Base-by-base conservation (phyloP, 2,888 invertebrate genomes). In the Apotomis turbidana region DNA sequence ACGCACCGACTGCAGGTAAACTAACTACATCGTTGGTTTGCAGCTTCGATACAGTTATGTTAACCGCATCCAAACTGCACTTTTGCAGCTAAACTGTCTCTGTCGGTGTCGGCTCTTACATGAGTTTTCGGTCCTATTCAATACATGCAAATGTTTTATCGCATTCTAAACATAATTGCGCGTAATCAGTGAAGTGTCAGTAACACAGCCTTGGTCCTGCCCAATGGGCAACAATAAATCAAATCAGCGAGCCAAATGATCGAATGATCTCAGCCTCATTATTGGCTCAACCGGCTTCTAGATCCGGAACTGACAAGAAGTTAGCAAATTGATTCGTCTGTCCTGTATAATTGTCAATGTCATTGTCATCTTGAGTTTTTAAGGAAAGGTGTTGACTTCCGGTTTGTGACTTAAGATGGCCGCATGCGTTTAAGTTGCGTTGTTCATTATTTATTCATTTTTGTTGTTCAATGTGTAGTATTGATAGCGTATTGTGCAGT, bases 161-260 rank as follows among this genome's bases (percentile, higher is more conserved):
- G 38, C 38, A 9, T 49, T 55, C 10, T 38, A 13, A 57, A 12
- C 10, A 38, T 13, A 44, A 41, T 44, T 3, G 44, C 9, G 44
- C 66, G 27, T 57, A 71, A 61, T 67, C 66, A 67, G 12, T 62
- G 61, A 52, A 27, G 66, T 68, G 67, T 49, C 67, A 67, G 55
- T 68, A 67, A 71, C 51, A 46, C 44, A 51, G 67, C 67, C 61
- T 68, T 67, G 57, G 51, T 71, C 51, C 57, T 27, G 38, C n/a
- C 57, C 71, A 71, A 44, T 68, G 67, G 66, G 67, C 64, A 62
- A 67, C 71, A 71, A 71, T 67, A 67, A 62, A 58, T 71, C 57
- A 68, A 57, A 60, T 62, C 67, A 71, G 54, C 54, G 55, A 62
- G 57, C 38, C 62, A 57, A 67, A 67, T 68, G 61, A 71, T 68